A percentile compares a stretch with the other conserved stretches of the same genome.
Conservation (phyloP, 2,113 vertebrate species). For the Pimephales promelas region DNA sequence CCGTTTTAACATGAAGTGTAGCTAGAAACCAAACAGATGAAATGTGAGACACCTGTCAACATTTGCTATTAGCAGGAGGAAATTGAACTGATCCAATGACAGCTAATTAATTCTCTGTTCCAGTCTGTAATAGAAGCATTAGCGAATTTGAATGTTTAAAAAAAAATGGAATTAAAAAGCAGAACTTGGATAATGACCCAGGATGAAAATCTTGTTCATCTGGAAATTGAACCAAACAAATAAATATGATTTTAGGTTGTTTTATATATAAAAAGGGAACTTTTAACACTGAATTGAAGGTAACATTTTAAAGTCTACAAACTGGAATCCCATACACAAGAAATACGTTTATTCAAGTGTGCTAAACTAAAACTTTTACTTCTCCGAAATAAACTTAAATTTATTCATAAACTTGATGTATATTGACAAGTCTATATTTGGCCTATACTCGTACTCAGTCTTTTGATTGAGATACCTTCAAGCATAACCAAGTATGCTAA, state of each 20-base stretch:
- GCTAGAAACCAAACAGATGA: slow-evolving; percentile 68
- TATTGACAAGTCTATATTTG: too few species aligned
- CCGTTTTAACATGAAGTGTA: slow-evolving; percentile 76
- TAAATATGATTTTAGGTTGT: background rate
- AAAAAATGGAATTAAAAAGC: slow-evolving; percentile 62
- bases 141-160: slow-evolving; percentile 56
- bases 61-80: slow-evolving; percentile 75
- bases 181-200: slow-evolving; percentile 55
- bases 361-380: too few species aligned
- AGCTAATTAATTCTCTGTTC: slow-evolving; percentile 79
- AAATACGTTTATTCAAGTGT: too few species aligned
- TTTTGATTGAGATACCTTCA: too few species aligned
- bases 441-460: too few species aligned
- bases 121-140: slow-evolving; percentile 70
- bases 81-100: slow-evolving; percentile 81
- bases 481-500: too few species aligned
- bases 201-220: background rate
- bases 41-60: slow-evolving; percentile 78
- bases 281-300: background rate
- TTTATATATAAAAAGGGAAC: background rate
- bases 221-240: slow-evolving; percentile 7
- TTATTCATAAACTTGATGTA: too few species aligned
- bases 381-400: too few species aligned
- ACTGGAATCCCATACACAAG: too few species aligned
- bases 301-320: too few species aligned